Base-by-base conservation (phyloP, 2,797 vertebrate genomes). In the Artibeus jamaicensis region DNA sequence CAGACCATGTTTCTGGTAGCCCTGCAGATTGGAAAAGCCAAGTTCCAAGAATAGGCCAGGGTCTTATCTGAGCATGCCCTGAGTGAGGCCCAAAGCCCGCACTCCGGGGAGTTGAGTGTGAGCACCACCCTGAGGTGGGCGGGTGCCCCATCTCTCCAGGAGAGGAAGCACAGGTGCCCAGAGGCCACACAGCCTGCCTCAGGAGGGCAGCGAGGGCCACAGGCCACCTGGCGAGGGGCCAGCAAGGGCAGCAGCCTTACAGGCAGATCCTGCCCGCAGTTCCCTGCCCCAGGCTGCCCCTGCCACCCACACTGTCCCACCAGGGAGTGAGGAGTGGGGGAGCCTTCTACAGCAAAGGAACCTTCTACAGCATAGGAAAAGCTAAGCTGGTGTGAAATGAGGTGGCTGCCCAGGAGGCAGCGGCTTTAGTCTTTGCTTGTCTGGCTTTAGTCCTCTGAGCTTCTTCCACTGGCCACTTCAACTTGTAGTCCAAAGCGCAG, bases 1-100 rank as follows among this genome's bases (percentile, higher is more conserved):
- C 84, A 59, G 76, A 29, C 42, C 68, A 57, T 32, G 12, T 78
- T 42, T 67, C 46, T 32, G 1, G 2, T n/a, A 39, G 88, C 76
- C 34, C 55, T 55, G 24, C 55, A 46, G 26, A 46, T 21, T 74
- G 46, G 74, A 91, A 62, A 96, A 96, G 95, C 95, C 94, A 91
- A 91, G 90, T 78, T 83, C 39, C 21, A 22, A 81, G 48, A 48
- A 46, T 21, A n/a, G 37, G 50, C 65, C 21, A 62, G 12, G 1
- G 1, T 62, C 48, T 48, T 62, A 50, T 12, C 32, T 15, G 9
- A 5, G 32, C 0, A 6, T 44, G 14, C 22, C 26, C 21, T 11
- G 2, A 24, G 15, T 39, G 32, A 71, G 65, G 19, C 46, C 37
- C 10, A 29, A 70, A 2, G 18, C 21, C 39, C 37, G 34, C 18